Percentiles rank a stretch among this genome's conserved stretches.
Conservation (phyloP, 2,797 vertebrate genomes). For the Pangasius larnaudii region DNA sequence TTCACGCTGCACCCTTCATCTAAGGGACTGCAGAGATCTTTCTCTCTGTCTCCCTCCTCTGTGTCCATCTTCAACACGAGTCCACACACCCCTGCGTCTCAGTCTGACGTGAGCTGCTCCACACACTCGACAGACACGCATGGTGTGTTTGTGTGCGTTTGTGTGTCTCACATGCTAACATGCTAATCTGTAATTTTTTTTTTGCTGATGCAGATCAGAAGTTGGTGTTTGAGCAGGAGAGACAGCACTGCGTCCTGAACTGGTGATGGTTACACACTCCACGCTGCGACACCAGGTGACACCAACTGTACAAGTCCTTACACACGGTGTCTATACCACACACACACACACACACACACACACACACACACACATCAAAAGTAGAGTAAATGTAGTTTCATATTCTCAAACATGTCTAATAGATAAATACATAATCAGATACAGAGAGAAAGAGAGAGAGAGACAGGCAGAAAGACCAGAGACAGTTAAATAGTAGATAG, state of each 20-base stretch:
- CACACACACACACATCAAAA: background rate
- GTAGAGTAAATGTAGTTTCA: background rate
- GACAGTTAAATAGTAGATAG: background rate
- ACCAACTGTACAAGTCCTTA: slow-evolving; percentile 85
- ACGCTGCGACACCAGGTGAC: slow-evolving; percentile 84
- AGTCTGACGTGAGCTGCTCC: background rate
- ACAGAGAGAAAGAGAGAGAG: background rate
- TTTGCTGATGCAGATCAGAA: slow-evolving; percentile 67
- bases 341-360: slow-evolving; percentile 13
- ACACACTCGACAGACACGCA: background rate
- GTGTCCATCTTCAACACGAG: background rate
- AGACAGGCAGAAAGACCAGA: background rate
- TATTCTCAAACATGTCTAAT: background rate
- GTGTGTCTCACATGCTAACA: background rate
- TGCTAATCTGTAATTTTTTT: background rate
- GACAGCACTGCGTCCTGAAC: slow-evolving; percentile 88
- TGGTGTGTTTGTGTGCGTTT: background rate
- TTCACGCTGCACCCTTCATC: background rate
- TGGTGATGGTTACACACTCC: slow-evolving; percentile 85
- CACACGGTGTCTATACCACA: slow-evolving; percentile 74
- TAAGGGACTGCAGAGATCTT: background rate
- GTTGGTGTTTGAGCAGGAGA: slow-evolving; percentile 82
- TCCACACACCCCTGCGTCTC: background rate
- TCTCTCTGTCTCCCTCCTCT: background rate
- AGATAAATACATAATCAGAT: background rate